Base-by-base conservation (phyloP, 2,113 vertebrate genomes). In the Tetrax tetrax region DNA sequence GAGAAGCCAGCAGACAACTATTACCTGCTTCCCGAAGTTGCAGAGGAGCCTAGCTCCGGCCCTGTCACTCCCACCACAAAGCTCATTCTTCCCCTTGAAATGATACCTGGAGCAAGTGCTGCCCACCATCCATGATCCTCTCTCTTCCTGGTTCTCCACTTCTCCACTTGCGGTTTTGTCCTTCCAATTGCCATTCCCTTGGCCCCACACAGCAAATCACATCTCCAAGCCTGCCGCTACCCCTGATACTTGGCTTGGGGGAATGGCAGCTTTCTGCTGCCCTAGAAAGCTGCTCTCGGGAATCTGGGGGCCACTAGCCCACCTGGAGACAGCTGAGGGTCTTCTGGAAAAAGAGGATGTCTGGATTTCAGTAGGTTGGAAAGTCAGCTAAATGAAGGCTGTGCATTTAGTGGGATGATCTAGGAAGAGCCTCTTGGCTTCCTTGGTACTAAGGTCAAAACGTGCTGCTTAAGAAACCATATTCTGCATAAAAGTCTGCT, bases 11-110 rank as follows among this genome's bases (percentile, higher is more conserved):
- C 51, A 84, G 63, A 65, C 18, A 80, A 28, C 38, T 64, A 21
- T 47, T 3, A 1, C 25, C 29, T 59, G 29, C 28, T 50, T 45
- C 43, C 50, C 1, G 0, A 59, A 48, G 33, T 2, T 53, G 17
- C 53, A 72, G 64, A 71, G 48, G 21, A 53, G 29, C 19, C 15
- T 35, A 57, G 19, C 10, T 71, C 41, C 65, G 59, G 17, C 10
- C 22, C 14, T 57, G 22, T 43, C 47, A 0, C 4, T 31, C 59
- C 18, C 5, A 14, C 37, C 4, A 6, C 17, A 63, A 63, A 89
- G 14, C 19, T 71, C 47, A 20, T 33, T 41, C 17, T 71, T 72
- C 29, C 25, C 50, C 10, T 35, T 1, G 0, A 35, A 86, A 38
- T 20, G 71, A 45, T 27, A 38, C 38, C 70, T 33, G 27, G 8